Conservation (phyloP, 2,113 vertebrate genomes). For the Halcyon senegalensis region DNA sequence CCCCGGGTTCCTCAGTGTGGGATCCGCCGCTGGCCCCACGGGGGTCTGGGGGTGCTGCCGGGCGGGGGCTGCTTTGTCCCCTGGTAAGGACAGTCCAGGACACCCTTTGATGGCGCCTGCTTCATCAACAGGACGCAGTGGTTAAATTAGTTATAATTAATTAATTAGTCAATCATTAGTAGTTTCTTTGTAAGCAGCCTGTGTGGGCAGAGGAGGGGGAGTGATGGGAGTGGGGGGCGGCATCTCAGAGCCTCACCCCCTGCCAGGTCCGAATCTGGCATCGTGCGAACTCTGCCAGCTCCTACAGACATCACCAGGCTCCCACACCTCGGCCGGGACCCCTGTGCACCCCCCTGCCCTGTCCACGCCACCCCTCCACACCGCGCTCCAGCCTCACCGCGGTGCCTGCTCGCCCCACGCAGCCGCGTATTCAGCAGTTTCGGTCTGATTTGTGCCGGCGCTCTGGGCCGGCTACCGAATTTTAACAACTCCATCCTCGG, state of each 20-base stretch:
- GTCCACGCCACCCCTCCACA: background rate
- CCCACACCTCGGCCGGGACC: background rate
- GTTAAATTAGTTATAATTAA: background rate
- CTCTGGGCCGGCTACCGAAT: accelerated
- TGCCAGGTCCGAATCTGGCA: accelerated
- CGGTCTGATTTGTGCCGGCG: accelerated
- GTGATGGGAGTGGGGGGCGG: background rate
- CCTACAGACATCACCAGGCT: background rate
- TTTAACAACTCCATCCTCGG: accelerated
- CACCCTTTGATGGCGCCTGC: background rate
- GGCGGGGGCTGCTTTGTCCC: background rate
- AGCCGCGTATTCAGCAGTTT: accelerated
- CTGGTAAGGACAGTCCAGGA: background rate
- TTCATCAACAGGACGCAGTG: background rate
- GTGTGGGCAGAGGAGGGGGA: background rate
- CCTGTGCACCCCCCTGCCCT: too few species aligned
- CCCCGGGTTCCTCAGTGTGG: background rate
- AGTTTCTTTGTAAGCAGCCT: background rate
- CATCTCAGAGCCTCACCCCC: background rate
- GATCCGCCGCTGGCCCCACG: accelerated
- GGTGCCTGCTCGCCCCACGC: accelerated
- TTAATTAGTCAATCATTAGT: background rate
- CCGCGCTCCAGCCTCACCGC: too few species aligned
- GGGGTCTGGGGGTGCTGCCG: background rate
- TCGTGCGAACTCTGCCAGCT: accelerated